Base-by-base conservation (phyloP, 2,888 invertebrate species). In the Eupelmus urozonus region DNA sequence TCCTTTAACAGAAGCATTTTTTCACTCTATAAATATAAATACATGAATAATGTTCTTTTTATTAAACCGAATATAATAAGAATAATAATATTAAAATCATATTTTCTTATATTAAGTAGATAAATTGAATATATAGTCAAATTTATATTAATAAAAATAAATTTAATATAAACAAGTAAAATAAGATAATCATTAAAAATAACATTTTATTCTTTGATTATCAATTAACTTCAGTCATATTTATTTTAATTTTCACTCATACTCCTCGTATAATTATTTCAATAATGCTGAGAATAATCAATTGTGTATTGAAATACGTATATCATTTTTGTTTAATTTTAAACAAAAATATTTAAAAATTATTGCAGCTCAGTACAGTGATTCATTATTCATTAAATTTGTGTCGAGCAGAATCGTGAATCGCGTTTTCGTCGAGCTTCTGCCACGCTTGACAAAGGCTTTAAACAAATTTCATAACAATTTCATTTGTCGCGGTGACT, bases 1-100 rank as follows among this genome's bases (percentile, higher is more conserved):
- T 49, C 16, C 34, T 80, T 80, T 76, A 79, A 76, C 79, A n/a
- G 74, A 71, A 78, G 79, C 76, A 77, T 81, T 74, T 67, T 75
- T 78, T 82, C 79, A 76, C 78, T 80, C 81, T 78, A 72, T 80
- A 67, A 20, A 78, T 42, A n/a, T n/a, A n/a, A n/a, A n/a, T n/a
- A n/a, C n/a, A n/a, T n/a, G n/a, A n/a, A n/a, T n/a, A n/a, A n/a
- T n/a, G n/a, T n/a, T n/a, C n/a, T n/a, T n/a, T n/a, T n/a, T n/a
- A n/a, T n/a, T n/a, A n/a, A n/a, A n/a, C n/a, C n/a, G n/a, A n/a
- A n/a, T n/a, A n/a, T n/a, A n/a, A n/a, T n/a, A n/a, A n/a, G n/a
- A n/a, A n/a, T n/a, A n/a, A n/a, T n/a, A n/a, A n/a, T n/a, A n/a
- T n/a, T n/a, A n/a, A n/a, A n/a, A n/a, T n/a, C n/a, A n/a, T n/a